Base-by-base conservation (phyloP, 1,140 invertebrate species). In the Lordiphosa collinella region DNA sequence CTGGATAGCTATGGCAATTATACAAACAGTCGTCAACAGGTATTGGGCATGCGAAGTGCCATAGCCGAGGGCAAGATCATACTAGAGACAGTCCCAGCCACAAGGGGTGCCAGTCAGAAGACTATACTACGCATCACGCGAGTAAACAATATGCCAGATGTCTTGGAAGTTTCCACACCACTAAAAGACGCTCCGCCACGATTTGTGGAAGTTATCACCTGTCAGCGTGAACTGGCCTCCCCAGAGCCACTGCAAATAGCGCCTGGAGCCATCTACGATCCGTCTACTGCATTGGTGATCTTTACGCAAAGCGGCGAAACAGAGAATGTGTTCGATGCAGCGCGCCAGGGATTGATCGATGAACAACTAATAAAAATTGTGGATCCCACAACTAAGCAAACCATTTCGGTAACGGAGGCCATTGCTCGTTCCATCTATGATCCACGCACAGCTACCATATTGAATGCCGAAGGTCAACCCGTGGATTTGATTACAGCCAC, bases 1-100 rank as follows among this genome's bases (percentile, higher is more conserved):
- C 82, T 97, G 52, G 94, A 97, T 88, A 90, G 90, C 13, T 94
- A 92, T 25, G 96, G 96, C 4, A 92, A 94, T 86, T 96, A 95
- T 87, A 91, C 89, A 41, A 74, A 90, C 53, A 89, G 89, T 22
- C 88, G 89, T 14, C 92, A 92, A 69, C 90, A 88, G 86, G 90
- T 94, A 11, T 44, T 71, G 5, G 93, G 93, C 4, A 93, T 98
- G 91, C 93, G 94, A 85, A 93, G 96, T 86, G 96, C 96, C 6
- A 94, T 98, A 44, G 90, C 91, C 34, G 91, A 91, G 69, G 91
- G 91, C 35, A 92, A 93, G 49, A 91, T 97, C 13, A 89, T 93
- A 34, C 79, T 93, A n/a, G 90, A 93, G 63, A 87, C 90, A 0
- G 85, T 87, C 2, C 73, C 80, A 0, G 49, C 59, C 1, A 85